These are phyloP conservation scores for Hafferia zeledoni DNA, from an alignment of 2,797 vertebrate genomes.

Conservation along the genomic window DNA sequence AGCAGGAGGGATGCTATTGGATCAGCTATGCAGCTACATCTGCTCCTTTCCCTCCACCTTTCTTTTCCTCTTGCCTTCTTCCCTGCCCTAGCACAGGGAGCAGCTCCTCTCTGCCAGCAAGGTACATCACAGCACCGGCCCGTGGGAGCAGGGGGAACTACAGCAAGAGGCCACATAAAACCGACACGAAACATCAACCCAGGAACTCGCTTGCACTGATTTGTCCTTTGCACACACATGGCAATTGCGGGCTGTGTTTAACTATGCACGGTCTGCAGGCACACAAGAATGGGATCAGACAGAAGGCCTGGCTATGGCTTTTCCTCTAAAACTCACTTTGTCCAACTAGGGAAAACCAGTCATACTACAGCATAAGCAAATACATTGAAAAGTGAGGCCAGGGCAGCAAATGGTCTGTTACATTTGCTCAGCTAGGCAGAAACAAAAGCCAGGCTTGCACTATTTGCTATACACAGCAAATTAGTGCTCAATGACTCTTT, in stretches of 20 bases:
- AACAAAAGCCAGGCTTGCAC: slow-evolving; percentile 1
- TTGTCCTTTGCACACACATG: fast-evolving
- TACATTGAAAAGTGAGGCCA: not conserved
- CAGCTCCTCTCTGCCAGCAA: not conserved
- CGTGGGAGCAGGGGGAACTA: slow-evolving; percentile 21
- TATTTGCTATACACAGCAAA: not conserved
- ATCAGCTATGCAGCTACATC: not conserved
- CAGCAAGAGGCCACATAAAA: not conserved
- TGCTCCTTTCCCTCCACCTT: not conserved
- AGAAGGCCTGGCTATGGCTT: not conserved
- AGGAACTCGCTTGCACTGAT: fast-evolving
- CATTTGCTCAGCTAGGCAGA: slow-evolving; percentile 21
- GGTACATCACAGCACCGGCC: not conserved
- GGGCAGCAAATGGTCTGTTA: not conserved
- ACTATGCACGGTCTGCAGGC: fast-evolving
- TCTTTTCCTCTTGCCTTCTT: not conserved
- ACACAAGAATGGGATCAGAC: not conserved
- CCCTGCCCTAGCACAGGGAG: not conserved
- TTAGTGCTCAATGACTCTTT: not conserved
- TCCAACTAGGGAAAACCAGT: not conserved
- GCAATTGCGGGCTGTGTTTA: fast-evolving
- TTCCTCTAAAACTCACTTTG: not conserved
- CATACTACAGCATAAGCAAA: not conserved
- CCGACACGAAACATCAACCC: fast-evolving
- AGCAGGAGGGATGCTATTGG: not conserved